These are phyloP conservation scores for Zosterops borbonicus DNA, from an alignment of 2,113 vertebrate genomes.

Conservation along the genomic window DNA sequence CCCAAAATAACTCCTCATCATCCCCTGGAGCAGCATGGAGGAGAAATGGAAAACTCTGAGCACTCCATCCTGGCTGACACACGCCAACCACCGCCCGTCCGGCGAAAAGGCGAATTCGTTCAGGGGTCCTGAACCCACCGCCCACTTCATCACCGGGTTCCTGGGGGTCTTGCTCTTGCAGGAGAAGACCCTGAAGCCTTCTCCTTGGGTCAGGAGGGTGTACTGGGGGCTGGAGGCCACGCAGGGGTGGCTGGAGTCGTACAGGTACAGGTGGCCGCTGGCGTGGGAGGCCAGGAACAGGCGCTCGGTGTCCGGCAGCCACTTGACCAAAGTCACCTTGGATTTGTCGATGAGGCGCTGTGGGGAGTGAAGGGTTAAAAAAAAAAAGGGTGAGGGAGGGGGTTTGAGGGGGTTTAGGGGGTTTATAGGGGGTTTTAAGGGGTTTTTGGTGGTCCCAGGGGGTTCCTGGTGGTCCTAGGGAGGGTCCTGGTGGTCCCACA, in stretches of 20 bases:
- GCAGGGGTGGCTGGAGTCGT: constrained; percentile 86
- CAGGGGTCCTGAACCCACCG: constrained; percentile 84
- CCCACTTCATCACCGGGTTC: constrained; percentile 90
- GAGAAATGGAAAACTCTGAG: constrained; percentile 90
- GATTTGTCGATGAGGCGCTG: constrained; percentile 94
- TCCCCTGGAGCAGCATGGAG: constrained; percentile 89
- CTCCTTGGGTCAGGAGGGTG: constrained; percentile 77
- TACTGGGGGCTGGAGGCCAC: constrained; percentile 82
- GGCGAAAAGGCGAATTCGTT: constrained; percentile 93
- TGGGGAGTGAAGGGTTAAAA: not conserved
- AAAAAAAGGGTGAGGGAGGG: too few relatives aligned
- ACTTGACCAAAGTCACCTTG: constrained; percentile 87
- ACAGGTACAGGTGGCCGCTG: constrained; percentile 92
- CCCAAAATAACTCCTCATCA: constrained; percentile 94
- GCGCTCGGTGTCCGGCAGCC: constrained; percentile 88
- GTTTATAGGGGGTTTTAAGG: too few relatives aligned
- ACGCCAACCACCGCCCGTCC: constrained; percentile 87
- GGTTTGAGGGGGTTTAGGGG: not conserved
- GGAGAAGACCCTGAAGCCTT: constrained; percentile 88
- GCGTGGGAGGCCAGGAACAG: constrained; percentile 89
- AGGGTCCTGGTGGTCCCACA: not conserved
- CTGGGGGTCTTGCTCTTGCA: constrained; percentile 87
- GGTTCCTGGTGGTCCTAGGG: too few relatives aligned
- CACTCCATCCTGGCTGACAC: constrained; percentile 90
- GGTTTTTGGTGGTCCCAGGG: too few relatives aligned